Percentiles rank a stretch among this genome's conserved stretches.
These are phyloP conservation scores for Hetaerina americana DNA, from an alignment of 1,140 invertebrate genomes.

Conservation along the genomic window DNA sequence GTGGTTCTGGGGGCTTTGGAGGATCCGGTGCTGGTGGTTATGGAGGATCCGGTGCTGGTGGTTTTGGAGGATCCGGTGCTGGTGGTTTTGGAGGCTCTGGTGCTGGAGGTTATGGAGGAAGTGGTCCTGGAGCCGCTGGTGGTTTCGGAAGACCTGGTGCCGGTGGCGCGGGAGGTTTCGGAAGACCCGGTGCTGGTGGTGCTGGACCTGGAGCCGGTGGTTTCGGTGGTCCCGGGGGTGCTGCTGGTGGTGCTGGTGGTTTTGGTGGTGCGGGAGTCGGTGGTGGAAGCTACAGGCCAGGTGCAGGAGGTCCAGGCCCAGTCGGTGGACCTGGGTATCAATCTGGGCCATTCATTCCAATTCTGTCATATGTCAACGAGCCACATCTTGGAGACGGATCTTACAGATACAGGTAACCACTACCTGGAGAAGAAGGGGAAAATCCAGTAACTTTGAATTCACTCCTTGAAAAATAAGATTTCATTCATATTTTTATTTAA, in stretches of 20 bases:
- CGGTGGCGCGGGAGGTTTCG: neutral
- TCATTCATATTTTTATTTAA: too few species aligned
- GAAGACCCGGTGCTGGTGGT: neutral
- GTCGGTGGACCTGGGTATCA: neutral
- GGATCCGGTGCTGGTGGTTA: neutral
- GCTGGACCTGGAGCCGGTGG: neutral
- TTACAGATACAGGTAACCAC: slow-evolving; percentile 20
- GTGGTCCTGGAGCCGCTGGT: neutral
- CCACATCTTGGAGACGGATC: slow-evolving; percentile 19
- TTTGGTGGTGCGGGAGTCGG: neutral
- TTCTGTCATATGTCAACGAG: slow-evolving; percentile 17
- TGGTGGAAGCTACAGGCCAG: neutral
- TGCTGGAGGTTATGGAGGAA: neutral
- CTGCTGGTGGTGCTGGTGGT: neutral
- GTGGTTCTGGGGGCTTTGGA: neutral
- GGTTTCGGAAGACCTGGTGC: neutral
- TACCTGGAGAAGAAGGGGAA: too few species aligned
- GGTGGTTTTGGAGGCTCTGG: neutral
- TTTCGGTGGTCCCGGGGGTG: neutral
- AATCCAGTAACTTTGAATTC: too few species aligned
- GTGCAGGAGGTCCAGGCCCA: neutral
- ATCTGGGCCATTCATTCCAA: slow-evolving; percentile 15
- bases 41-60: slow-evolving; percentile 4
- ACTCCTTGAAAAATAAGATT: too few species aligned
- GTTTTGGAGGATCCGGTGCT: slow-evolving; percentile 9